These are phyloP conservation scores for Heliconius nattereri DNA, from an alignment of 1,140 invertebrate species.

Conservation along the genomic window DNA sequence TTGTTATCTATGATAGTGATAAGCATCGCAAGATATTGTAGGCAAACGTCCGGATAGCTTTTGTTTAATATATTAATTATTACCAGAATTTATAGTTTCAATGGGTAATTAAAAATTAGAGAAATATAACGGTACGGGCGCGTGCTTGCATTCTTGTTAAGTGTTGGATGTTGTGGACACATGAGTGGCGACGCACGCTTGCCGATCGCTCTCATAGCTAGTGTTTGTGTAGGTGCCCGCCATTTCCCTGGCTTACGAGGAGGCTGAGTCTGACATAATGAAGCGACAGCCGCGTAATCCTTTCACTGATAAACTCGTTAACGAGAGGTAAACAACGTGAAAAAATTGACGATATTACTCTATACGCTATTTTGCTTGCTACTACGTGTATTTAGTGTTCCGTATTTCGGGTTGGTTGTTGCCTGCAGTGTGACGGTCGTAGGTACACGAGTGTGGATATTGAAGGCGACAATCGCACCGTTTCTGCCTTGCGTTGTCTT, in stretches of 20 bases:
- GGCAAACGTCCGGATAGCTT: conserved; percentile 47
- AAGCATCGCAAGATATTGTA: conserved; percentile 59
- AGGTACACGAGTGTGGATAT: conserved; percentile 64
- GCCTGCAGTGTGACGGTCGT: conserved; percentile 68
- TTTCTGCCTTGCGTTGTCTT: conserved; percentile 74
- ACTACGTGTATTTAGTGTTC: conserved; percentile 76
- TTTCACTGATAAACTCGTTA: conserved; percentile 97
- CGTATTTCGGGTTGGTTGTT: conserved; percentile 75
- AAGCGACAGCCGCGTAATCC: conserved; percentile 99
- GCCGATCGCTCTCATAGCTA: conserved; percentile 74
- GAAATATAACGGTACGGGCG: conserved; percentile 34
- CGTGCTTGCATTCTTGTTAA: conserved; percentile 60
- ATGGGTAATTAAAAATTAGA: background rate
- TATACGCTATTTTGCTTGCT: conserved; percentile 78
- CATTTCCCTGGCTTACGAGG: conserved; percentile 99
- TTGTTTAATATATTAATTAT: background rate
- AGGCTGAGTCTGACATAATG: conserved; percentile 99
- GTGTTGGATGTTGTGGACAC: conserved; percentile 75
- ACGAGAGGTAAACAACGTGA: conserved; percentile 92
- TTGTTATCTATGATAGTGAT: conserved; percentile 66
- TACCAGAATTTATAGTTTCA: background rate
- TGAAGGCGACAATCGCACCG: conserved; percentile 75
- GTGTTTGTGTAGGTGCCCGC: conserved; percentile 94
- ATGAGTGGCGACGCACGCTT: conserved; percentile 51
- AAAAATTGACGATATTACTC: conserved; percentile 63